Evolutionary conservation across 2,113 vertebrate species (phyloP).

Genomic region (Baryphthengus martii): DNA sequence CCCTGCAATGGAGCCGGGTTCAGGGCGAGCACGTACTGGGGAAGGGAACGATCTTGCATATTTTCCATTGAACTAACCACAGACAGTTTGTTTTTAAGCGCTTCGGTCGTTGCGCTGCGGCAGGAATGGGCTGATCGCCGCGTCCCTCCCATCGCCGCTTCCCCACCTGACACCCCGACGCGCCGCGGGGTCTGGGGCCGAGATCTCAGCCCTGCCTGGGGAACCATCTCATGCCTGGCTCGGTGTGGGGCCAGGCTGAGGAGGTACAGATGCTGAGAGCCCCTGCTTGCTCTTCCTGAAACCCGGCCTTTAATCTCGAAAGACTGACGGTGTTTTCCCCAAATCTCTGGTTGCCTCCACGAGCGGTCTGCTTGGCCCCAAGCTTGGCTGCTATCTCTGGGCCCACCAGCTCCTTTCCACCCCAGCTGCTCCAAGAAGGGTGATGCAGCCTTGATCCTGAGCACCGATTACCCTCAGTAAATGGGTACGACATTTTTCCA

Average conservation of each 20-base stretch:
- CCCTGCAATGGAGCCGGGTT: not conserved
- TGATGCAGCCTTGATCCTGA: not conserved
- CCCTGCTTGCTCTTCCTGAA: not conserved
- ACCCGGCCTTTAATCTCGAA: not conserved
- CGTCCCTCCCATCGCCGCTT: not conserved
- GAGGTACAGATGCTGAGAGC: not conserved
- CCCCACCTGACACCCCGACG: not conserved
- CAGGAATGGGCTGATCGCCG: not conserved
- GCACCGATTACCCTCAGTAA: not conserved
- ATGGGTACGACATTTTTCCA: not conserved
- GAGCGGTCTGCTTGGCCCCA: not conserved
- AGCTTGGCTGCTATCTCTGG: not conserved
- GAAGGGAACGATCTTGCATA: not conserved
- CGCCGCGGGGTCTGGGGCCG: accelerated
- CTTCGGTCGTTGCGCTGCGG: accelerated
- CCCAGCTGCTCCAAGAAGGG: not conserved
- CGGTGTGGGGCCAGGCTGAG: accelerated
- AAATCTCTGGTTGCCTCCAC: not conserved
- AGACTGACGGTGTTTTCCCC: not conserved
- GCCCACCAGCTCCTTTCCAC: not conserved
- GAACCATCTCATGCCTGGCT: not conserved
- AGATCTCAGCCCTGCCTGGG: accelerated
- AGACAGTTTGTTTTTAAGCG: not conserved
- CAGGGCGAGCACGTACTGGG: not conserved
- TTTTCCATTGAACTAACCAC: constrained; percentile 38